Base-by-base conservation (phyloP, 2,888 invertebrate genomes). In the Athalia circularis region DNA sequence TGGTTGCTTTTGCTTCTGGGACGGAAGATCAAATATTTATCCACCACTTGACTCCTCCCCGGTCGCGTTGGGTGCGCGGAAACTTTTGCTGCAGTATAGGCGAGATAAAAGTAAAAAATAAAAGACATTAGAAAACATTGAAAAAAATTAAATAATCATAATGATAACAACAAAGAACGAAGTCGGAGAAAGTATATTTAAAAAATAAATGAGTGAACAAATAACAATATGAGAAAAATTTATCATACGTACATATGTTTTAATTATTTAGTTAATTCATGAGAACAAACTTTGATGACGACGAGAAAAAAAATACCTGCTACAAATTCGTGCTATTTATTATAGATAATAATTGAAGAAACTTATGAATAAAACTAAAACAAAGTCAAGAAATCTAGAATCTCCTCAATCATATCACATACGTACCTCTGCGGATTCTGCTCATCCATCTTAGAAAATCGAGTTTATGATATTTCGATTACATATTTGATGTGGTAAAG, bases 11-110 rank as follows among this genome's bases (percentile, higher is more conserved):
- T 9, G 9, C 54, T 11, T 43, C 54, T 64, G 74, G 54, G 64
- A 54, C 65, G 43, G 50, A 65, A 80, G 79, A 83, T 86, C 85
- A 87, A 87, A 88, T 87, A 88, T 88, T 88, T 88, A 85, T 85
- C 82, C 81, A 85, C 83, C 85, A 85, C 85, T 87, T 85, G 84
- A 82, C 82, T 82, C 72, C 62, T 9, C 9, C 50, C 59, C 75
- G 61, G 57, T 57, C 29, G 75, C 45, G 50, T 50, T 15, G 29
- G 29, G 29, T 29, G 29, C 29, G 29, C 29, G 29, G 29, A 29
- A 29, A 29, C 29, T 29, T 29, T 29, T 29, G 29, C 29, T 29
- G 29, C 29, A 29, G 29, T 29, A 29, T 29, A 29, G 2, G 47
- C 4, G 57, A 48, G 48, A 29, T 15, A 50, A 54, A 59, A 3